Evolutionary conservation across 2,797 vertebrate species (phyloP).

Genomic region (Remorina albescens): DNA sequence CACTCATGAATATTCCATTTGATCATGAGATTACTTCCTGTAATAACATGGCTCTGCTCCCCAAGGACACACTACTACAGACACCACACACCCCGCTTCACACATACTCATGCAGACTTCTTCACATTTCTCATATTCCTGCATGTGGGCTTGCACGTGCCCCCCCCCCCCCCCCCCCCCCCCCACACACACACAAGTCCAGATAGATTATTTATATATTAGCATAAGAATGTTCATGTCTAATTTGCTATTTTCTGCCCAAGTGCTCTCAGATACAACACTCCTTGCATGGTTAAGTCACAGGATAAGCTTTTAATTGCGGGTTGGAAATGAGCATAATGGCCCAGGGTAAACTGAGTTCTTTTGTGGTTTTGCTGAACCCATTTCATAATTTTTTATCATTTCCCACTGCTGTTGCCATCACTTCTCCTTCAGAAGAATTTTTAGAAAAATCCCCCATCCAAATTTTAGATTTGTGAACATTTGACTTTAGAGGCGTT

Average conservation of each 20-base stretch:
- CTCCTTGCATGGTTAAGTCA: constrained; percentile 72
- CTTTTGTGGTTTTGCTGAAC: constrained; percentile 15
- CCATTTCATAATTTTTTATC: constrained; percentile 27
- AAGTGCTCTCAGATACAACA: constrained; percentile 70
- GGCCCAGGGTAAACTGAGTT: constrained; percentile 45
- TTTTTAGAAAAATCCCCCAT: neutral
- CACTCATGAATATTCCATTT: constrained; percentile 84
- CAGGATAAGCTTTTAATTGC: constrained; percentile 76
- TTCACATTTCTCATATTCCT: constrained; percentile 28
- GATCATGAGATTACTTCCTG: constrained; percentile 80
- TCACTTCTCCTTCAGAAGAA: neutral
- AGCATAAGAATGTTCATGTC: constrained; percentile 80
- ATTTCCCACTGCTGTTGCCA: neutral
- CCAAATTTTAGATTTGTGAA: no score
- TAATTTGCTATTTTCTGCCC: constrained; percentile 83
- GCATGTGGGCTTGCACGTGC: constrained; percentile 12
- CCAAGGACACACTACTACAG: constrained; percentile 73
- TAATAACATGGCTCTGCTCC: constrained; percentile 76
- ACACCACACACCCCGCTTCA: constrained; percentile 56
- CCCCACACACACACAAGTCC: constrained; percentile 27
- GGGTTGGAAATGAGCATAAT: constrained; percentile 60
- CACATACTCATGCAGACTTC: constrained; percentile 25
- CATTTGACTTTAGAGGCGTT: constrained; percentile 3
- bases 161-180: no score
- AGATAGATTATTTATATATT: constrained; percentile 79